Percentiles rank a stretch among this genome's conserved stretches.
phyloP scores from a whole-genome alignment of 2,888 invertebrate species.

The Tuberolachnus salignus region DNA sequence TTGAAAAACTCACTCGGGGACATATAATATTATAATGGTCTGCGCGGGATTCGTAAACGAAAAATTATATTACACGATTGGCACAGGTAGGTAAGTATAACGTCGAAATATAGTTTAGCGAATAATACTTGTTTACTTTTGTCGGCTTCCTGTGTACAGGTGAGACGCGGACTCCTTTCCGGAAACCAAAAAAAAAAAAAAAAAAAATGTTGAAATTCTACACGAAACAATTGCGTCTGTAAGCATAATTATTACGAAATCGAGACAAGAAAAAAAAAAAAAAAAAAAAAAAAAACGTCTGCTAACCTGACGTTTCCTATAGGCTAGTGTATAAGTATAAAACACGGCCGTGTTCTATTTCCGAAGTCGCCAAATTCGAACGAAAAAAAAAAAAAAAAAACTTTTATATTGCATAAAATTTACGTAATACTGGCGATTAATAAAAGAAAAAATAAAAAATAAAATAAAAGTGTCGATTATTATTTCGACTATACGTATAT shows the following conservation, averaged over 20 bases:
- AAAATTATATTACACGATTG: neutral
- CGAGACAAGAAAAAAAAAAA: constrained; percentile 1
- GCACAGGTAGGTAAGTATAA: constrained; percentile 36
- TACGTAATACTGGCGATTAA: constrained; percentile 3
- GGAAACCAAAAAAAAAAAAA: constrained; percentile 46
- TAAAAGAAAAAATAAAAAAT: neutral
- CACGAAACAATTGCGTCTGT: constrained; percentile 44
- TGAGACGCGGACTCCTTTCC: constrained; percentile 38
- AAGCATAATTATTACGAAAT: constrained; percentile 52
- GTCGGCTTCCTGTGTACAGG: constrained; percentile 53
- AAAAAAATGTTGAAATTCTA: constrained; percentile 54
- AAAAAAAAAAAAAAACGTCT: constrained; percentile 14
- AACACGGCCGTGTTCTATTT: constrained; percentile 24
- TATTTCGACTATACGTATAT: no score
- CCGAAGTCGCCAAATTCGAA: neutral
- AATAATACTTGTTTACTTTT: constrained; percentile 17
- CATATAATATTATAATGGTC: neutral
- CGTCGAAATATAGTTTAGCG: no score
- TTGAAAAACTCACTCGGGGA: no score
- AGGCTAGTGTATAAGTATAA: neutral
- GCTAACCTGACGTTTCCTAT: constrained; percentile 37
- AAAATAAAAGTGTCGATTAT: no score
- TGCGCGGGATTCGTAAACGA: constrained; percentile 23
- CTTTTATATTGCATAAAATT: constrained; percentile 25
- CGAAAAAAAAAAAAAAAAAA: constrained; percentile 27